Evolutionary conservation across 92 coral and sea anemone species (phyloP).

Genomic region (Chrysogorgia sp.): DNA sequence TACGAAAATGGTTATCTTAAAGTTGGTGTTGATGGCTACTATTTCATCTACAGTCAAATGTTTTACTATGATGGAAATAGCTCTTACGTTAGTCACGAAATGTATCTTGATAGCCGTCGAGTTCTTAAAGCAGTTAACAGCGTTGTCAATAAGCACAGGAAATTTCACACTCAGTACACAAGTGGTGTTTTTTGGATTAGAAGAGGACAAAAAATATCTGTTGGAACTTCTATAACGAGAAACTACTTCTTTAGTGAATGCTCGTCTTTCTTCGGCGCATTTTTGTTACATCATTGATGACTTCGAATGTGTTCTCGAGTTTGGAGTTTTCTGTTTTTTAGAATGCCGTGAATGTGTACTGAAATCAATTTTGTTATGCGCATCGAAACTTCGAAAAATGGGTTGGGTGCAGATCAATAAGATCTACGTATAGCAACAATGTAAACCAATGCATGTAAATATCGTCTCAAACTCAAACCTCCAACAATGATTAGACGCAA

Average conservation of each 20-base stretch:
- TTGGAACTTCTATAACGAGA: conserved; percentile 39
- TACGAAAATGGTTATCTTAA: conserved; percentile 72
- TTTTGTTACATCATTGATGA: conserved; percentile 55
- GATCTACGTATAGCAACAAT: no score
- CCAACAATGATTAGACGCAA: no score
- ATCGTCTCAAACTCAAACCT: no score
- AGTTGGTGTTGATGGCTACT: conserved; percentile 79
- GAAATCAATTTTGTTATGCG: no score
- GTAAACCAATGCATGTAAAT: no score
- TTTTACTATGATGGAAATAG: conserved; percentile 79
- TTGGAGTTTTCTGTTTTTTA: background rate
- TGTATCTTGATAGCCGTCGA: conserved; percentile 59
- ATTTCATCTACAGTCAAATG: conserved; percentile 93
- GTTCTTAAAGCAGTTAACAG: conserved; percentile 78
- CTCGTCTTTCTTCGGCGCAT: conserved; percentile 77
- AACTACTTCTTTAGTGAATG: conserved; percentile 44
- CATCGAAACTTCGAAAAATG: no score
- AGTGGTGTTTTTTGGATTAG: conserved; percentile 68
- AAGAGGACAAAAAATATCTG: conserved; percentile 63
- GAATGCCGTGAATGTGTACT: no score
- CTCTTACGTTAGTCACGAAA: conserved; percentile 67
- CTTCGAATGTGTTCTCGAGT: no score
- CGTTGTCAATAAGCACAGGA: conserved; percentile 30
- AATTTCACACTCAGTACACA: conserved; percentile 67
- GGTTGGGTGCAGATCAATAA: no score